Evolutionary conservation across 2,797 vertebrate species (phyloP).

Genomic region (Falco concolor): DNA sequence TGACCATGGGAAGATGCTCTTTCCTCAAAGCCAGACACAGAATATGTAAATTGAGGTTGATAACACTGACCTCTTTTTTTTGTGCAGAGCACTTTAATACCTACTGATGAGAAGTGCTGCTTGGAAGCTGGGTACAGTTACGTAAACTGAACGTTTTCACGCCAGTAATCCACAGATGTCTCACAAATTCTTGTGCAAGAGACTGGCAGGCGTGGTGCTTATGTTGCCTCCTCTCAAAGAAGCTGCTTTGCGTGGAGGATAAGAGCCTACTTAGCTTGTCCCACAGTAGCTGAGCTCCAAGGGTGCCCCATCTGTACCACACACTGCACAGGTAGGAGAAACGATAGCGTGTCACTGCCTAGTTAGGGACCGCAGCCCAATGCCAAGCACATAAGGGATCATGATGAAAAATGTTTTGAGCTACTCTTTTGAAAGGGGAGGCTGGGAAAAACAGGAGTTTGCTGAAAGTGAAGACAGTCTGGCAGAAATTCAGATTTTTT

Average conservation of each 20-base stretch:
- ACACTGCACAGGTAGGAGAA: not conserved
- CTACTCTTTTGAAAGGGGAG: not conserved
- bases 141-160: not conserved
- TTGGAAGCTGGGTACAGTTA: not conserved
- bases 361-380: not conserved
- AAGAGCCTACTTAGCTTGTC: not conserved
- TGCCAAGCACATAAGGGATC: not conserved
- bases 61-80: not conserved
- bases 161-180: not conserved
- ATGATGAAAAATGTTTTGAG: not conserved
- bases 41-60: not conserved
- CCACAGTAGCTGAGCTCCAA: not conserved
- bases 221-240: not conserved
- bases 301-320: not conserved
- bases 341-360: accelerated
- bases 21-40: not conserved
- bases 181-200: not conserved
- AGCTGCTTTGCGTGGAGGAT: not conserved
- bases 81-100: not conserved
- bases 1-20: not conserved
- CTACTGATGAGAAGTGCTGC: not conserved
- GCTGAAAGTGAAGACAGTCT: not conserved
- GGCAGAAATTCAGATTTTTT: not conserved
- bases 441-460: not conserved
- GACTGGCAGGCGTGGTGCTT: not conserved